phyloP scores from a whole-genome alignment of 1,140 invertebrate species.

The Pogonomyrmex californicus region DNA sequence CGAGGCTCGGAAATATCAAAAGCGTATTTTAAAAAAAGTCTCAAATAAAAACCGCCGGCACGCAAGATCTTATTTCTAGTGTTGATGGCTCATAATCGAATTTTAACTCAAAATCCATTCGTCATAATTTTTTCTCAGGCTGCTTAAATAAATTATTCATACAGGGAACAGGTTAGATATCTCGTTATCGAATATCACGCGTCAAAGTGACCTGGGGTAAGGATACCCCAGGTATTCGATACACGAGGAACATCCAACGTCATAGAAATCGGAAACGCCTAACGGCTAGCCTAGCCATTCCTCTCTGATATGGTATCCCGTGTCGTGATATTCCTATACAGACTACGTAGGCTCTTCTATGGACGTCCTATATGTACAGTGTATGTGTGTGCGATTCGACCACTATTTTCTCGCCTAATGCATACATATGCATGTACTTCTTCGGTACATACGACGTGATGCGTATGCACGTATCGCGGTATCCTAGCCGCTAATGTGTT shows the following conservation, averaged over 20 bases:
- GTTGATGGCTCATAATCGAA: not conserved
- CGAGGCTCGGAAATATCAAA: not conserved
- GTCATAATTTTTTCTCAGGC: not conserved
- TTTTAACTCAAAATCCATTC: not conserved
- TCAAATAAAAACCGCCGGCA: not conserved
- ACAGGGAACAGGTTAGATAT: not conserved
- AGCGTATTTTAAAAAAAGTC: not conserved
- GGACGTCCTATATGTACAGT: conserved; percentile 69
- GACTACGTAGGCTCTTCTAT: conserved; percentile 68
- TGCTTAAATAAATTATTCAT: conserved; percentile 15
- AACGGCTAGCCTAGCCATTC: conserved; percentile 76
- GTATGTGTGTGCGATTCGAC: not conserved
- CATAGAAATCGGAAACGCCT: conserved; percentile 68
- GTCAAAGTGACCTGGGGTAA: conserved; percentile 11
- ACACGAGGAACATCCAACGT: conserved; percentile 74
- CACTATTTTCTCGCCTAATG: conserved; percentile 12
- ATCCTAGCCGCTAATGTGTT: conserved; percentile 48
- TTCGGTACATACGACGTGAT: not conserved
- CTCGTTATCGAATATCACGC: conserved; percentile 42
- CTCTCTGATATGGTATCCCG: conserved; percentile 66
- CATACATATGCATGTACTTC: not conserved
- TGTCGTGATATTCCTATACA: conserved; percentile 59
- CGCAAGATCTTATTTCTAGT: not conserved
- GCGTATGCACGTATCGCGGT: conserved; percentile 1
- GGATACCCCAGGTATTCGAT: conserved; percentile 23